Conservation (phyloP, 2,797 vertebrate species). For the Macroramphosus scolopax region DNA sequence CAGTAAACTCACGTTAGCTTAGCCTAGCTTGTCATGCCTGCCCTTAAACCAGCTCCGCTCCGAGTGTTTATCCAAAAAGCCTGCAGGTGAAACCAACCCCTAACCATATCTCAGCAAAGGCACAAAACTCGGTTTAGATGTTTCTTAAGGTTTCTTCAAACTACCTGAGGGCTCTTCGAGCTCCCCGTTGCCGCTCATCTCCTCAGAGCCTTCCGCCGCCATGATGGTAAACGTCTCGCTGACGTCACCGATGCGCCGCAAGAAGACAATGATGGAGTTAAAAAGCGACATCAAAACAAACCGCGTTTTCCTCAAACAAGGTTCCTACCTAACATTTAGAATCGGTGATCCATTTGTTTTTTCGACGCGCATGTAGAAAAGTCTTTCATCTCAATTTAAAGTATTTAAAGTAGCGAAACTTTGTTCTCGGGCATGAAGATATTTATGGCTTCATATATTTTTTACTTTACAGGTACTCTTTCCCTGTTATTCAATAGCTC, state of each 20-base stretch:
- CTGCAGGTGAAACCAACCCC: not conserved
- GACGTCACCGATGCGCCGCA: slow-evolving; percentile 66
- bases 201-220: slow-evolving; percentile 75
- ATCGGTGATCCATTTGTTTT: too few species aligned
- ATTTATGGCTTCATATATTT: too few species aligned
- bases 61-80: not conserved
- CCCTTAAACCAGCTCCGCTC: not conserved
- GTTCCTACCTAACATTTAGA: too few species aligned
- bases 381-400: too few species aligned
- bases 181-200: slow-evolving; percentile 69
- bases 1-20: slow-evolving; percentile 41
- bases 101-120: accelerated
- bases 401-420: too few species aligned
- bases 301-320: too few species aligned
- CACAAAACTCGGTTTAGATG: accelerated
- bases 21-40: slow-evolving; percentile 52
- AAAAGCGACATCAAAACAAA: not conserved
- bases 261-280: not conserved
- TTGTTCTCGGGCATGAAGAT: too few species aligned
- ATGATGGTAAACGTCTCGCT: slow-evolving; percentile 57
- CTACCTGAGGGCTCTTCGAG: slow-evolving; percentile 70
- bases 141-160: not conserved
- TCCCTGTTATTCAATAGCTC: too few species aligned
- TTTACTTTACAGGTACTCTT: too few species aligned
- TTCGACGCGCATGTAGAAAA: too few species aligned